These are phyloP conservation scores for Meloidogyne chitwoodi DNA, from an alignment of 1,140 invertebrate genomes.

Conservation along the genomic window DNA sequence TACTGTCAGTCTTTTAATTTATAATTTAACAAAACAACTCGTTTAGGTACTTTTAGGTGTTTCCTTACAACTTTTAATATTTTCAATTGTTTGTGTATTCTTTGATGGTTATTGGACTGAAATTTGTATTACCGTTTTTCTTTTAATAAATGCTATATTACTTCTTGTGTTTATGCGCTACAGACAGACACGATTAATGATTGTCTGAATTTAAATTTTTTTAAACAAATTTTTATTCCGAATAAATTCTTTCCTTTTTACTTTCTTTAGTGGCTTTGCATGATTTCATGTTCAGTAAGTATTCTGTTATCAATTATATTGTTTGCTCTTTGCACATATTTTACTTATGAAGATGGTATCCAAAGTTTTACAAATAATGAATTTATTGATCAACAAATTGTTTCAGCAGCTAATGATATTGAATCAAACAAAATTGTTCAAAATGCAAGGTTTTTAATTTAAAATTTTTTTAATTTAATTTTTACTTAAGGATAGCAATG, in stretches of 20 bases:
- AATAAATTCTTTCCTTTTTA: background rate
- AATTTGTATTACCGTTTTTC: constrained; percentile 30
- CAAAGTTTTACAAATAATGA: constrained; percentile 37
- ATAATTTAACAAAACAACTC: too few relatives aligned
- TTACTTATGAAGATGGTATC: constrained; percentile 52
- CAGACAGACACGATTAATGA: constrained; percentile 35
- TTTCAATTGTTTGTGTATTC: constrained; percentile 51
- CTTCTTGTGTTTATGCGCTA: constrained; percentile 44
- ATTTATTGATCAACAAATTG: constrained; percentile 30
- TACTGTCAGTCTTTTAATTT: constrained; percentile 39
- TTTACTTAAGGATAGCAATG: constrained; percentile 45
- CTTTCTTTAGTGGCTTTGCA: constrained; percentile 39
- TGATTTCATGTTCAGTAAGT: constrained; percentile 33
- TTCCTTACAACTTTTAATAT: constrained; percentile 45
- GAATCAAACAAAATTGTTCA: constrained; percentile 48
- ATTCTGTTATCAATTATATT: constrained; percentile 39
- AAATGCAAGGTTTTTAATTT: constrained; percentile 38
- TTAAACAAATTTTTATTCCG: background rate
- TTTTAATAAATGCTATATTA: constrained; percentile 44
- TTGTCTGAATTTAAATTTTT: constrained; percentile 28
- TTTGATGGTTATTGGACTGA: constrained; percentile 52
- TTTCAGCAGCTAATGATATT: background rate
- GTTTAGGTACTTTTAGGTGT: constrained; percentile 13
- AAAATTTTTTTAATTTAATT: background rate
- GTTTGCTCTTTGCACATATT: constrained; percentile 53